Base-by-base conservation (phyloP, 2,888 invertebrate species). In the Apantesis nais region DNA sequence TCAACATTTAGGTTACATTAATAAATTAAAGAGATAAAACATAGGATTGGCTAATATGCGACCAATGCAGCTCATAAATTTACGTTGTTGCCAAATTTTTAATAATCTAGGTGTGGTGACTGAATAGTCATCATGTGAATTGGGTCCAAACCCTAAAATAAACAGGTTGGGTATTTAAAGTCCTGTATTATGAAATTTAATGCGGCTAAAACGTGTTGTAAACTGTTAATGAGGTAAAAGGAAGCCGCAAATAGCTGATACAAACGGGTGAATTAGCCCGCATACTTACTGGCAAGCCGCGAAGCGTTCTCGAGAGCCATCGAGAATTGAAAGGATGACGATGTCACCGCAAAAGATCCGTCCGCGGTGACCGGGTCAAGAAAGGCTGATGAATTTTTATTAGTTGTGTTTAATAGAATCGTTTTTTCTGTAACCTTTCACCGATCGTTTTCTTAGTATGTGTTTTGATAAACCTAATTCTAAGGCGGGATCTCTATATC, bases 311-410 rank as follows among this genome's bases (percentile, higher is more conserved):
- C 80, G 74, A 89, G 88, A 79, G 84, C 81, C 86, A 88, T 90
- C 85, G 75, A 83, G 83, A 84, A 85, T 85, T 86, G 86, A 88
- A 89, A 87, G 89, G 89, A 88, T 83, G 85, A 83, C 84, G 82
- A 85, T 83, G 80, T 82, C 71, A 69, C 87, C 86, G 81, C 87
- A 86, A 88, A 87, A 85, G 84, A 84, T 81, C 81, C 78, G 74
- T 62, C 78, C 68, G 75, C 73, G 78, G 80, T 83, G 83, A 86
- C 81, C 80, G 83, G 85, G 83, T 85, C 86, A 86, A 84, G 83
- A 80, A 78, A 70, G 74, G 72, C 80, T 77, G 82, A 79, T 81
- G 79, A 84, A 80, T 82, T 84, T 83, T 84, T 82, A 83, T 83
- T 80, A 74, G 61, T 67, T 74, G 75, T 63, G 77, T 80, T 78